phyloP scores from a whole-genome alignment of 1,140 invertebrate species.

The Cotesia vestalis region DNA sequence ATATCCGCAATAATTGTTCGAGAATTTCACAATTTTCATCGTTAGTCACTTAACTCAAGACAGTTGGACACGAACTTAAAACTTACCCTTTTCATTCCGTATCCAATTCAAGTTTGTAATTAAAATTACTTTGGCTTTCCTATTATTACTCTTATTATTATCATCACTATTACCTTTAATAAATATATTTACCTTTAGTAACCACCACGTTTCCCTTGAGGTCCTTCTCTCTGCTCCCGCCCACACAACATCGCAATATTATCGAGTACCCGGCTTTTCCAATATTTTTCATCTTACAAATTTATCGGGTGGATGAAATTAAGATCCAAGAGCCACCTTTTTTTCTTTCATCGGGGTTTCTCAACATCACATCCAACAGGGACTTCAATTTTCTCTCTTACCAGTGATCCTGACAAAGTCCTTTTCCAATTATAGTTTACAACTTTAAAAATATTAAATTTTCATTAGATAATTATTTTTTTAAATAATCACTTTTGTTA shows the following conservation, averaged over 20 bases:
- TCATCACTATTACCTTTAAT: neutral
- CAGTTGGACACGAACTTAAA: constrained; percentile 35
- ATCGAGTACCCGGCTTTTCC: constrained; percentile 27
- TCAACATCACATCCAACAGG: neutral
- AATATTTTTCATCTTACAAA: constrained; percentile 41
- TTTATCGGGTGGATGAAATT: constrained; percentile 46
- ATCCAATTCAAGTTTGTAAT: constrained; percentile 29
- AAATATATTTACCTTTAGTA: constrained; percentile 6
- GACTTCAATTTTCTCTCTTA: constrained; percentile 19
- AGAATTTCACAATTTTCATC: constrained; percentile 38
- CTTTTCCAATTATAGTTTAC: constrained; percentile 18
- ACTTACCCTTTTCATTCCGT: constrained; percentile 5
- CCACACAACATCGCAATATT: neutral
- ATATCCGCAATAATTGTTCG: constrained; percentile 12
- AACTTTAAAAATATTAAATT: neutral
- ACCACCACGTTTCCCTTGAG: constrained; percentile 21
- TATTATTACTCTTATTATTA: too few species aligned
- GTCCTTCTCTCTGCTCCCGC: neutral
- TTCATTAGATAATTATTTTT: neutral
- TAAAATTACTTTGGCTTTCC: constrained; percentile 24
- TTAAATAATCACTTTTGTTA: too few species aligned
- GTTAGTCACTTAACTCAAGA: constrained; percentile 40
- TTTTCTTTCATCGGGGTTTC: constrained; percentile 8
- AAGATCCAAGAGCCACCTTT: constrained; percentile 33
- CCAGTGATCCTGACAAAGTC: constrained; percentile 8